These are phyloP conservation scores for Iselma pallidipennis DNA, from an alignment of 2,888 invertebrate species.

Conservation along the genomic window DNA sequence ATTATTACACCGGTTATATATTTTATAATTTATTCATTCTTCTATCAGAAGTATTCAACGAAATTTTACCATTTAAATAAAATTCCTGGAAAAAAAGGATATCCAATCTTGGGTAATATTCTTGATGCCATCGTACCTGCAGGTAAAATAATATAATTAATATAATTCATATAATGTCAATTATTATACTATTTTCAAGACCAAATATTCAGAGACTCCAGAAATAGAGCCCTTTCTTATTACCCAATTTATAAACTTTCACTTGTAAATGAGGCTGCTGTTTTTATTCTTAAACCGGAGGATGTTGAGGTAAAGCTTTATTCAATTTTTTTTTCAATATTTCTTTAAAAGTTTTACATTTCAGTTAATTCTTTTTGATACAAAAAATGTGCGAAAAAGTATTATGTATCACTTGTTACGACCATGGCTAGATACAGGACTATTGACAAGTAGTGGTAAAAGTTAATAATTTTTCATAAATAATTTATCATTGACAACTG, in stretches of 20 bases:
- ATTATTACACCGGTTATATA: not conserved
- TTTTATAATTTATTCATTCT: not conserved
- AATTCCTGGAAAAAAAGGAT: not conserved
- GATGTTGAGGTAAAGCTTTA: not conserved
- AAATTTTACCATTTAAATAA: not conserved
- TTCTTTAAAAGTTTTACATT: not conserved
- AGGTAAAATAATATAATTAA: too few species aligned
- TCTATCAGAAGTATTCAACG: not conserved
- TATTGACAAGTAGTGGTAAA: constrained; percentile 6
- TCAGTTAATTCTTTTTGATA: not conserved
- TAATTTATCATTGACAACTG: not conserved
- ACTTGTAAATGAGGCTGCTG: not conserved
- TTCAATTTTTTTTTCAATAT: not conserved
- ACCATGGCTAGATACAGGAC: not conserved
- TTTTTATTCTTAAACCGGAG: not conserved
- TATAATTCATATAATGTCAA: too few species aligned
- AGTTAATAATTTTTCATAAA: not conserved
- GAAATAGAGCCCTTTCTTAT: not conserved
- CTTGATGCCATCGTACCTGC: not conserved
- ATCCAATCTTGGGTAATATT: not conserved
- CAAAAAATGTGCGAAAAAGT: not conserved
- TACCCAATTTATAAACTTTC: not conserved
- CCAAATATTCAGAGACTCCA: not conserved
- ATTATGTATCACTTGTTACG: not conserved
- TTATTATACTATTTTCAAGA: not conserved